Conservation (phyloP, 2,797 vertebrate species). For the Cossypha heuglini region DNA sequence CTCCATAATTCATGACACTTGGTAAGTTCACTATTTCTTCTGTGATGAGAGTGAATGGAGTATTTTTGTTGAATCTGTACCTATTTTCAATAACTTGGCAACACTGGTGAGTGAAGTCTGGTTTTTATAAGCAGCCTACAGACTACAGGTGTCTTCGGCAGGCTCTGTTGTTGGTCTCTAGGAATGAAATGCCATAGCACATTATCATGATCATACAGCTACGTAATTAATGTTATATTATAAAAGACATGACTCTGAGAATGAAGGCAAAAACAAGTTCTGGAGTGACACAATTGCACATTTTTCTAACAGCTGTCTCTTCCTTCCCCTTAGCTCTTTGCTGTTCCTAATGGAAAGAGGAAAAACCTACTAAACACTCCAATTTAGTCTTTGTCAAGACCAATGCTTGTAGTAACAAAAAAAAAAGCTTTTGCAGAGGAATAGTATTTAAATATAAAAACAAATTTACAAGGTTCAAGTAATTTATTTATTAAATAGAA, state of each 20-base stretch:
- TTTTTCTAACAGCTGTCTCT: neutral
- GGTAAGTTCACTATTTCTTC: neutral
- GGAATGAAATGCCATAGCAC: neutral
- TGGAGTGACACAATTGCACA: neutral
- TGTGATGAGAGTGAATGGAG: neutral
- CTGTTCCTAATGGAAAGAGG: neutral
- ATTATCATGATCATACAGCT: neutral
- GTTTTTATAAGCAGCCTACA: neutral
- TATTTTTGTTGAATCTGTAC: neutral
- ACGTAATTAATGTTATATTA: neutral
- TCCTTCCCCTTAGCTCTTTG: neutral
- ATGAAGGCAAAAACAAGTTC: neutral
- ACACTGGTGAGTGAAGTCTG: neutral
- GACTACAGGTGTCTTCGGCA: neutral
- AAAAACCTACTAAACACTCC: neutral
- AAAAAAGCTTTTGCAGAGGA: constrained; percentile 6
- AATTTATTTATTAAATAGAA: constrained; percentile 54
- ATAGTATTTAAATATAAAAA: constrained; percentile 30
- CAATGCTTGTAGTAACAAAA: neutral
- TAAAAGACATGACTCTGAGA: neutral
- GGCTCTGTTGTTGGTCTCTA: neutral
- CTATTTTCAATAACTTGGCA: neutral
- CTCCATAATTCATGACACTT: neutral
- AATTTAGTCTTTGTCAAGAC: neutral
- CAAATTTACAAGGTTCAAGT: constrained; percentile 13